Conservation (phyloP, 2,797 vertebrate species). For the Clarias pachynema region DNA sequence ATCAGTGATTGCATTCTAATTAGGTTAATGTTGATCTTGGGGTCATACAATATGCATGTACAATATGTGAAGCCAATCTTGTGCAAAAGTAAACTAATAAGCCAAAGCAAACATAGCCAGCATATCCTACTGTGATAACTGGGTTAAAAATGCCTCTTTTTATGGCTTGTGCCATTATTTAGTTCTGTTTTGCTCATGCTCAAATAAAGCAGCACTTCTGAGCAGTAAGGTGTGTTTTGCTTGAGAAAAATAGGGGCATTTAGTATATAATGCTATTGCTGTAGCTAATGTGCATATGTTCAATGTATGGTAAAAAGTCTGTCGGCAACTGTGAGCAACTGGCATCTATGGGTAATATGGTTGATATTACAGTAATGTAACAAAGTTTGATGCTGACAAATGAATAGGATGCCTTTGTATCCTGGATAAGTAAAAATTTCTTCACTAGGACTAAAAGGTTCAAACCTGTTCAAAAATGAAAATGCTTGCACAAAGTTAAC, state of each 20-base stretch:
- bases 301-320: neutral
- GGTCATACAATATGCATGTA: slow-evolving; percentile 26
- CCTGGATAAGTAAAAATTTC: neutral
- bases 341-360: neutral
- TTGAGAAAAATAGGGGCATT: neutral
- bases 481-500: neutral
- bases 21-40: slow-evolving; percentile 26
- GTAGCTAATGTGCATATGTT: neutral
- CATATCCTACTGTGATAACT: slow-evolving; percentile 21
- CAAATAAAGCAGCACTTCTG: neutral
- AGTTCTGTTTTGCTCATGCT: neutral
- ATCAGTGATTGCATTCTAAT: slow-evolving; percentile 29
- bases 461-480: neutral
- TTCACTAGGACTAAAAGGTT: neutral
- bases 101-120: neutral
- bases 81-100: slow-evolving; percentile 26
- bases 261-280: neutral
- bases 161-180: neutral
- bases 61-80: slow-evolving; percentile 26
- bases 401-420: neutral
- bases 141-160: slow-evolving; percentile 1
- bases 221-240: neutral
- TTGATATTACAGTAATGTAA: neutral
- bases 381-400: neutral
- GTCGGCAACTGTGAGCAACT: neutral